These are phyloP conservation scores for Poeciliopsis presidionis DNA, from an alignment of 2,797 vertebrate genomes.

Conservation along the genomic window DNA sequence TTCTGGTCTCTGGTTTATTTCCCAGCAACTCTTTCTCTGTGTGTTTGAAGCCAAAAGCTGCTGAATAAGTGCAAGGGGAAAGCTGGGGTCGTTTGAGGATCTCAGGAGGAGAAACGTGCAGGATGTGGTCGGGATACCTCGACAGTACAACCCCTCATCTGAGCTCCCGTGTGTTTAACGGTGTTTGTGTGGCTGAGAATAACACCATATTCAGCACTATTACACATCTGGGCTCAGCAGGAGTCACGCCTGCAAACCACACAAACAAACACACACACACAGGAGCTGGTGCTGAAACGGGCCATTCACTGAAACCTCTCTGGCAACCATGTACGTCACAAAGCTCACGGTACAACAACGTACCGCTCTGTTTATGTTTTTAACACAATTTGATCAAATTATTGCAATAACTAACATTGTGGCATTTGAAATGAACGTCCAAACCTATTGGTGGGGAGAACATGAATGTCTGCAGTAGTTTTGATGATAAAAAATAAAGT, in stretches of 20 bases:
- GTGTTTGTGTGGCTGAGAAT: slow-evolving; percentile 59
- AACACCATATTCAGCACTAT: slow-evolving; percentile 58
- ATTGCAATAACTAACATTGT: background rate
- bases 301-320: slow-evolving; percentile 56
- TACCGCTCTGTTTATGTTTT: background rate
- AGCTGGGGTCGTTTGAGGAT: slow-evolving; percentile 47
- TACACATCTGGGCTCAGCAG: slow-evolving; percentile 69
- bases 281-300: slow-evolving; percentile 57
- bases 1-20: slow-evolving; percentile 1
- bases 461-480: background rate
- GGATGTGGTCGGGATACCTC: slow-evolving; percentile 72
- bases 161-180: slow-evolving; percentile 29
- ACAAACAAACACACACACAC: slow-evolving; percentile 65
- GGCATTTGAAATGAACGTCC: background rate
- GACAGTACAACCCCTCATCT: slow-evolving; percentile 61
- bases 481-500: background rate
- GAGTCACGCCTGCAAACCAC: slow-evolving; percentile 66
- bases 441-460: background rate
- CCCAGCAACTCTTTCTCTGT: slow-evolving; percentile 24
- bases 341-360: background rate
- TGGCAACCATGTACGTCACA: slow-evolving; percentile 38
- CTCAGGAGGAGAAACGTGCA: slow-evolving; percentile 59
- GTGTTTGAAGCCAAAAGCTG: slow-evolving; percentile 45
- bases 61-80: slow-evolving; percentile 58
- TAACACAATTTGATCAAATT: background rate